Conservation (phyloP, 2,888 invertebrate species). For the Patella depressa region DNA sequence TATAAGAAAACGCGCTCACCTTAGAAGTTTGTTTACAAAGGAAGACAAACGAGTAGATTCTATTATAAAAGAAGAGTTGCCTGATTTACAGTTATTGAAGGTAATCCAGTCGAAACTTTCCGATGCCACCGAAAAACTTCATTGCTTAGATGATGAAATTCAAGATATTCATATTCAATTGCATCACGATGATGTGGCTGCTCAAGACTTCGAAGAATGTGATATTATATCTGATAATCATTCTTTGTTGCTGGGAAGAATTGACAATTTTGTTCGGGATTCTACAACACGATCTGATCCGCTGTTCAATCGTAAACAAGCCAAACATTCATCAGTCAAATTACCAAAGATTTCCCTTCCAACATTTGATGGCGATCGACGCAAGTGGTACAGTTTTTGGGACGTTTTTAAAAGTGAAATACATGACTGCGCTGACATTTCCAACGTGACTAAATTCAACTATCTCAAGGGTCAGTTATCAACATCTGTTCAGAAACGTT, state of each 20-base stretch:
- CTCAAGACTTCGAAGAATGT: neutral
- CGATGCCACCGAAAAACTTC: neutral
- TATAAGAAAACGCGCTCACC: neutral
- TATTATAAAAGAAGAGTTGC: neutral
- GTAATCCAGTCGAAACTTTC: neutral
- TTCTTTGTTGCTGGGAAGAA: neutral
- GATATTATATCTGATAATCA: neutral
- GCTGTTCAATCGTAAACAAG: neutral
- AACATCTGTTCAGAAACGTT: neutral
- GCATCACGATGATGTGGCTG: neutral
- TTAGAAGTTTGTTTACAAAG: slow-evolving; percentile 5
- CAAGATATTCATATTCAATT: neutral
- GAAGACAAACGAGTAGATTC: neutral
- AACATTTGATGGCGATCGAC: neutral
- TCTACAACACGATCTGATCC: neutral
- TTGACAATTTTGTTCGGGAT: neutral
- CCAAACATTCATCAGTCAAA: neutral
- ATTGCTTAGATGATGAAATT: neutral
- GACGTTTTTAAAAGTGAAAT: neutral
- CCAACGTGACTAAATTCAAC: slow-evolving; percentile 1
- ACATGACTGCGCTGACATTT: neutral
- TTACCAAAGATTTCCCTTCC: neutral
- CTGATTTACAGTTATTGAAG: neutral
- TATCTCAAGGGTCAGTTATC: neutral
- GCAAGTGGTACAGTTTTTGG: neutral